Percentiles rank a stretch among this genome's conserved stretches.
Conservation (phyloP, 2,888 invertebrate genomes). For the Parochlus steinenii region DNA sequence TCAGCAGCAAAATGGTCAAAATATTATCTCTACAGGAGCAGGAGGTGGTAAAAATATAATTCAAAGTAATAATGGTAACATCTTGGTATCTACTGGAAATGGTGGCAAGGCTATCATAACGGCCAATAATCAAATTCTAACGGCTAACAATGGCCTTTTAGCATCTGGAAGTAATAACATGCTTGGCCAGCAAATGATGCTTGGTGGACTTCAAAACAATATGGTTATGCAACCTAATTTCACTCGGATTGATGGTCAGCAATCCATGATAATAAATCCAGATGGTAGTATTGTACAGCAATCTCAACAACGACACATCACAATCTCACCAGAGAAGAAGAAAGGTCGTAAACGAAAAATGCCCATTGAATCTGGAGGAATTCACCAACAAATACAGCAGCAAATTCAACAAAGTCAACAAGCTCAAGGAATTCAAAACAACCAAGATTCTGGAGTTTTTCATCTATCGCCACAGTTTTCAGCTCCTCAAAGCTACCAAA, state of each 20-base stretch:
- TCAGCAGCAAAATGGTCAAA: slow-evolving; percentile 16
- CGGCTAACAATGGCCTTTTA: slow-evolving; percentile 17
- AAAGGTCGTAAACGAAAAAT: slow-evolving; percentile 11
- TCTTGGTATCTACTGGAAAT: slow-evolving; percentile 15
- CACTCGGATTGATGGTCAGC: slow-evolving; percentile 57
- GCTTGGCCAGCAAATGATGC: slow-evolving; percentile 57
- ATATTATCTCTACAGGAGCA: slow-evolving; percentile 15
- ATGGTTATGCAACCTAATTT: slow-evolving; percentile 64
- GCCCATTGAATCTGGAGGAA: slow-evolving; percentile 15
- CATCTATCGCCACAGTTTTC: slow-evolving; percentile 35
- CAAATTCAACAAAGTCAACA: slow-evolving; percentile 29
- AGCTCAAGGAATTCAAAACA: slow-evolving; percentile 27
- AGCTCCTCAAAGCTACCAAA: slow-evolving; percentile 58
- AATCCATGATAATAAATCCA: slow-evolving; percentile 38
- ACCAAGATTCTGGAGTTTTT: slow-evolving; percentile 33
- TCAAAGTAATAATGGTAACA: slow-evolving; percentile 12
- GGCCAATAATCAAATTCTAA: slow-evolving; percentile 14
- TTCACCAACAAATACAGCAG: slow-evolving; percentile 10
- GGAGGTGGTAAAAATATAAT: slow-evolving; percentile 15
- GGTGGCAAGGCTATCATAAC: slow-evolving; percentile 2
- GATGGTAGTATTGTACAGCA: slow-evolving; percentile 29
- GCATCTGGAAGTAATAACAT: too few species aligned
- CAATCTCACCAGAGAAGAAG: slow-evolving; percentile 16
- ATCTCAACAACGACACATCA: slow-evolving; percentile 18
- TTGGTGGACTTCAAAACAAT: slow-evolving; percentile 62